Evolutionary conservation across 2,113 vertebrate species (phyloP).

Genomic region (Jaculus jaculus): DNA sequence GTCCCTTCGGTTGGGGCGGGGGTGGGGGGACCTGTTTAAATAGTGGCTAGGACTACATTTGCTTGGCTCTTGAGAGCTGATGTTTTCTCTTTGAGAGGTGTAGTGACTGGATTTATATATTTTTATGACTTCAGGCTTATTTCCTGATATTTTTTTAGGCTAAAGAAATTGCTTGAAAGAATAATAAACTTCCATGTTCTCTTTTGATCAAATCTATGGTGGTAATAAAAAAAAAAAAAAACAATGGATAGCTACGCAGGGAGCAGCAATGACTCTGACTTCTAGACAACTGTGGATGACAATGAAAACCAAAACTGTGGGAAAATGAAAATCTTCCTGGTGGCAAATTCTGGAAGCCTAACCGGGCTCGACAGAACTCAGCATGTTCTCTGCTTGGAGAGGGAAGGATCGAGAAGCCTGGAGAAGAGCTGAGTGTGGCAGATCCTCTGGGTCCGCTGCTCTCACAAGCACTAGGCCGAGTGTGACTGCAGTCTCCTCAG

Average conservation of each 20-base stretch:
- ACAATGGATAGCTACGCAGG: constrained; percentile 24
- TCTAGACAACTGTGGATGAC: neutral
- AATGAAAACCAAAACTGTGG: neutral
- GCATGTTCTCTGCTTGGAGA: neutral
- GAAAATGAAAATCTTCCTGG: neutral
- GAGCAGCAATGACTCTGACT: constrained; percentile 17
- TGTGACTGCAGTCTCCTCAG: neutral
- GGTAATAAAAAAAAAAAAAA: constrained; percentile 34
- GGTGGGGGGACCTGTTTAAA: neutral
- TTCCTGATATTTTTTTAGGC: constrained; percentile 67
- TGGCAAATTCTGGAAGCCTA: neutral
- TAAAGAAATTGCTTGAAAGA: constrained; percentile 69
- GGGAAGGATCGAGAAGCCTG: neutral
- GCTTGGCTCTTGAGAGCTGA: neutral
- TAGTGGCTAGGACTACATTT: neutral
- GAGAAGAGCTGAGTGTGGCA: neutral
- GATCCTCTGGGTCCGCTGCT: neutral
- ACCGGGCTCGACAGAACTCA: neutral
- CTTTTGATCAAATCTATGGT: constrained; percentile 62
- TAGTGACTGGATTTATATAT: constrained; percentile 37
- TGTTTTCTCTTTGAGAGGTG: constrained; percentile 54
- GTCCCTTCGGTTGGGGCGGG: neutral
- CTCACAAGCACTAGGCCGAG: neutral
- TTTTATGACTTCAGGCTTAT: constrained; percentile 65
- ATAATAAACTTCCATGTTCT: constrained; percentile 63